Evolutionary conservation across 2,113 vertebrate species (phyloP), one percentile per base, ranked within the genome.

Genomic region (Setophaga petechia): DNA sequence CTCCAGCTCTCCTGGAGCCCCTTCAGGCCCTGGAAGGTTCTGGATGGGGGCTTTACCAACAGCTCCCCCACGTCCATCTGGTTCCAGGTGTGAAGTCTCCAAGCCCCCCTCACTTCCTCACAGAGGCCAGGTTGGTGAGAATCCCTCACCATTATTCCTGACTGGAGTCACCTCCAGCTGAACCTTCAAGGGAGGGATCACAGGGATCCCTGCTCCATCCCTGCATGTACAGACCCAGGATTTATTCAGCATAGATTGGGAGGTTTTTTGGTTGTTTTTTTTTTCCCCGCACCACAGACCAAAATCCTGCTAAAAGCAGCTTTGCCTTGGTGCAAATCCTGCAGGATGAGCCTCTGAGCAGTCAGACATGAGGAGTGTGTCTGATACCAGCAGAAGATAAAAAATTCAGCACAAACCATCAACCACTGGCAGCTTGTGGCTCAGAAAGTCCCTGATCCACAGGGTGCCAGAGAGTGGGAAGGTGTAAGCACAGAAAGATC

Each of bases 311-410:
- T 18, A 65, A 35, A 58, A 39, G 5, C 54, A 43, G 63, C 24
- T 79, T 24, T 41, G 20, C 47, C 57, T 43, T 11, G 21, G 51
- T 22, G 27, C 18, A 3, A 15, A 15, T 39, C 43, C 52, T 41
- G 31, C 43, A 25, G 76, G 43, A 27, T 28, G 30, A 33, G 33
- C 24, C 61, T 44, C 79, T 46, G 61, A 46, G 6, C 25, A 9
- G 13, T 9, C 39, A 28, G 44, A 59, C 12, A 33, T 0, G 0
- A 49, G 46, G 35, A 33, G 30, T 62, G 55, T 35, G 33, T 15
- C 59, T 49, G 49, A 51, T 51, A 55, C 30, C 55, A 74, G 49
- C 61, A 78, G 49, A 44, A 94, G 28, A 24, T 21, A 39, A 54
- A 74, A 55, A 44, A 51, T 6, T 12, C 75, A 68, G 31, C 62